A percentile compares a stretch with the other conserved stretches of the same genome.
These are phyloP conservation scores for Penaeus vannamei DNA, from an alignment of 1,140 invertebrate species.

Conservation along the genomic window DNA sequence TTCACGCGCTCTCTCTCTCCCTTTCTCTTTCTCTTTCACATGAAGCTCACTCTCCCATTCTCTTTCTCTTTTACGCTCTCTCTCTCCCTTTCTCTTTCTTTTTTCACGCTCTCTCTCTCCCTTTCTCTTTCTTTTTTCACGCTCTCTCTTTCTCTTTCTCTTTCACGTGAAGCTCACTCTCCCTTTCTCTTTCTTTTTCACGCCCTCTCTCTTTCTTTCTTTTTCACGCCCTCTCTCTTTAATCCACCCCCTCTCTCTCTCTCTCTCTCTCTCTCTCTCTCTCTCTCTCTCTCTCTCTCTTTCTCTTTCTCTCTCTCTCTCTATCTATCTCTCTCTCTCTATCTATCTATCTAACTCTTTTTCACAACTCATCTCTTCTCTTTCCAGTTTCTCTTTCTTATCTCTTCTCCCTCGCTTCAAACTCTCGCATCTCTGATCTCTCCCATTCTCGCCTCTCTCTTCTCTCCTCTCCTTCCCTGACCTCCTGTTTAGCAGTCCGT, in stretches of 20 bases:
- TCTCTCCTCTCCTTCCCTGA: not conserved
- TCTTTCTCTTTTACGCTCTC: not conserved
- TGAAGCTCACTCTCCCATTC: not conserved
- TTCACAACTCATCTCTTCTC: not conserved
- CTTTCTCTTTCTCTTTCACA: not conserved
- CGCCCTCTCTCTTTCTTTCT: no score
- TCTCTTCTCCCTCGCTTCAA: not conserved
- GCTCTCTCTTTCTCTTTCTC: not conserved
- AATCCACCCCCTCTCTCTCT: not conserved
- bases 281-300: not conserved
- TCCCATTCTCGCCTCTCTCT: not conserved
- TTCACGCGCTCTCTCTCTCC: not conserved
- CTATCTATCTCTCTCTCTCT: not conserved
- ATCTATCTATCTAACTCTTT: not conserved
- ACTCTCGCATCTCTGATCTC: not conserved
- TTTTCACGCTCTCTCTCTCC: not conserved
- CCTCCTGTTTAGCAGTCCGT: not conserved
- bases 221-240: not conserved
- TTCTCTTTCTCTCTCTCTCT: conserved; percentile 2
- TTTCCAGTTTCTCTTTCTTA: not conserved
- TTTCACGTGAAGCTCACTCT: not conserved
- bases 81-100: not conserved
- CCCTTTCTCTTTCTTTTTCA: not conserved
- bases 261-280: not conserved
- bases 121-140: not conserved